These are phyloP conservation scores for Rhopalosiphum nymphaeae DNA, from an alignment of 2,888 invertebrate species.

Conservation along the genomic window DNA sequence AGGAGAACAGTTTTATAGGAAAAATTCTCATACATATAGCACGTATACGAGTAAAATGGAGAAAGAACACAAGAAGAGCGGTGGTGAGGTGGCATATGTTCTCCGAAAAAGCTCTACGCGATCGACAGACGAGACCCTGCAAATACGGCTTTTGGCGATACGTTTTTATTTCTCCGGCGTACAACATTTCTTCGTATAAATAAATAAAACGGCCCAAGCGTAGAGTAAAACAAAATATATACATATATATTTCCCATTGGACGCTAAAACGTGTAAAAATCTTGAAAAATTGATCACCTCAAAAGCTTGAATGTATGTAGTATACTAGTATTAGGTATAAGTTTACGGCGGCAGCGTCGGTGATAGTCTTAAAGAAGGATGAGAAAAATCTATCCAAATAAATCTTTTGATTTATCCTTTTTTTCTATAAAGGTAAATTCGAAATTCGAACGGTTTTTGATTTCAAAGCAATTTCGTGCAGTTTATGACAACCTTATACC, in stretches of 20 bases:
- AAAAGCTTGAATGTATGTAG: neutral
- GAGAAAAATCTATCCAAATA: neutral
- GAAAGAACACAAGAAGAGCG: neutral
- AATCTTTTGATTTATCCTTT: neutral
- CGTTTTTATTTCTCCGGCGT: constrained; percentile 2
- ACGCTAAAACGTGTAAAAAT: neutral
- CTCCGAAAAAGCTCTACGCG: neutral
- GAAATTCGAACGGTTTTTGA: neutral
- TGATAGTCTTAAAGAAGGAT: neutral
- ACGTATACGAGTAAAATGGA: neutral
- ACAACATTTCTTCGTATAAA: neutral
- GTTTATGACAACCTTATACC: neutral
- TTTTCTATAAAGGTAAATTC: neutral
- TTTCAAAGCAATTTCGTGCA: neutral
- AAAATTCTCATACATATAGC: neutral
- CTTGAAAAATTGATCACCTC: constrained; percentile 22
- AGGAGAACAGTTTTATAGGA: constrained; percentile 16
- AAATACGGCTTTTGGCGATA: neutral
- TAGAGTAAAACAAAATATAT: neutral
- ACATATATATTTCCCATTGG: neutral
- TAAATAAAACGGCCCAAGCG: constrained; percentile 12
- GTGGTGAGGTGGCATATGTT: neutral
- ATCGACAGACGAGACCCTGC: neutral
- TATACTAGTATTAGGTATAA: neutral
- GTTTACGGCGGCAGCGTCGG: neutral